phyloP scores from a whole-genome alignment of 2,888 invertebrate genomes.

The Ormyrus pomaceus region DNA sequence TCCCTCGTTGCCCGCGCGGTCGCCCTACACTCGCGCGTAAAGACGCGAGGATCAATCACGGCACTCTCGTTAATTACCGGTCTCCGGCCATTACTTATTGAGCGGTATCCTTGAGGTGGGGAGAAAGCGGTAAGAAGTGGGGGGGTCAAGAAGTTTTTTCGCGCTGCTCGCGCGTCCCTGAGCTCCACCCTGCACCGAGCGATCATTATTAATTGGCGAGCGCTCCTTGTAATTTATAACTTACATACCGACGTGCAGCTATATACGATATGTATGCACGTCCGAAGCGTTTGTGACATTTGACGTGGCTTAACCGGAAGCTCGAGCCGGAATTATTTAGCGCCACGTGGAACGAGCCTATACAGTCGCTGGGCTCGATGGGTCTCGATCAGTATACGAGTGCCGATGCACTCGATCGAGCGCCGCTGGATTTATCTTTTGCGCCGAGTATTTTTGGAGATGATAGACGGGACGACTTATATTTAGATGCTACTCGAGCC shows the following conservation, averaged over 20 bases:
- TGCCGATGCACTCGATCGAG: no score
- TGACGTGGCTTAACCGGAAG: constrained; percentile 11
- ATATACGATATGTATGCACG: no score
- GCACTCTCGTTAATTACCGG: constrained; percentile 15
- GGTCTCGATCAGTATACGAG: no score
- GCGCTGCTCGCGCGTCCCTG: background rate
- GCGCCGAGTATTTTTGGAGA: no score
- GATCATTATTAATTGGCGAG: constrained; percentile 25
- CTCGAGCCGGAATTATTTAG: no score
- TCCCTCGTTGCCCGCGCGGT: background rate
- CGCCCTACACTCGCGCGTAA: background rate
- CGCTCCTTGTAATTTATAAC: background rate
- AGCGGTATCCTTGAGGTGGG: constrained; percentile 13
- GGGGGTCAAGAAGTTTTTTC: constrained; percentile 20
- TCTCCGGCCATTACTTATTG: constrained; percentile 19
- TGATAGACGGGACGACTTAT: no score
- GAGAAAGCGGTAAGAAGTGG: background rate
- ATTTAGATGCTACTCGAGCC: no score
- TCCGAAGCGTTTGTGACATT: constrained; percentile 7
- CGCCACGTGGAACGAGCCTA: background rate
- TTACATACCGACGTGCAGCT: background rate
- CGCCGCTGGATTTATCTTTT: no score
- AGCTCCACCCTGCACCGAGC: background rate
- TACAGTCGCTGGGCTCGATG: background rate
- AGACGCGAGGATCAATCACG: background rate